Conservation (phyloP, 2,113 vertebrate species). For the Ia io region DNA sequence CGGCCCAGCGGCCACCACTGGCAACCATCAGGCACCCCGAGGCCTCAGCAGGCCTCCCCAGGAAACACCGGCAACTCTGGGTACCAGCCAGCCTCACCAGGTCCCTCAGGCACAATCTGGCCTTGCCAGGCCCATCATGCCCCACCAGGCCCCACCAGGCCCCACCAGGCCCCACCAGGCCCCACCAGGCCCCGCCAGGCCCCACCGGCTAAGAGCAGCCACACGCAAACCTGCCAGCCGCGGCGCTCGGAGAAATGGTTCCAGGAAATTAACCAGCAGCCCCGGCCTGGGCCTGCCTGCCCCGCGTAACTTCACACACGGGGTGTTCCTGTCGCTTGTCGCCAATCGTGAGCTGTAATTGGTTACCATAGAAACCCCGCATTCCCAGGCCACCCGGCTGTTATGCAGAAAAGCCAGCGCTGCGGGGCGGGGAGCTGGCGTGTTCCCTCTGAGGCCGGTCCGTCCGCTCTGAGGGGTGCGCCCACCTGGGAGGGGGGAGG, state of each 20-base stretch:
- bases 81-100: too few relatives aligned
- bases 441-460: not conserved
- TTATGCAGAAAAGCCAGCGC: slow-evolving; percentile 34
- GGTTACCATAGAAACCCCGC: slow-evolving; percentile 72
- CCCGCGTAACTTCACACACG: slow-evolving; percentile 51
- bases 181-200: too few relatives aligned
- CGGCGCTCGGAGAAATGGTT: not conserved
- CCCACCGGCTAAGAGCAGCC: not conserved
- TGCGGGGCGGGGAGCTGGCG: not conserved
- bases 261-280: slow-evolving; percentile 34
- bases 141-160: too few relatives aligned
- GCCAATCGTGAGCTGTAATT: slow-evolving; percentile 59
- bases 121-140: too few relatives aligned
- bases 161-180: too few relatives aligned
- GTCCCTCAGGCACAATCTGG: too few relatives aligned
- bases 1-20: too few relatives aligned
- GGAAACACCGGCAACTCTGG: too few relatives aligned
- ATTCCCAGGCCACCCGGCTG: slow-evolving; percentile 56
- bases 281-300: not conserved
- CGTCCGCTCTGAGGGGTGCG: not conserved
- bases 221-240: rapidly evolving
- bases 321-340: slow-evolving; percentile 51
- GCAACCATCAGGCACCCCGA: too few relatives aligned
- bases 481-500: not conserved
- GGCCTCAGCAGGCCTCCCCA: too few relatives aligned